Evolutionary conservation across 2,888 invertebrate species (phyloP), one percentile per base, ranked within the genome.

Genomic region (Hymenopus coronatus): DNA sequence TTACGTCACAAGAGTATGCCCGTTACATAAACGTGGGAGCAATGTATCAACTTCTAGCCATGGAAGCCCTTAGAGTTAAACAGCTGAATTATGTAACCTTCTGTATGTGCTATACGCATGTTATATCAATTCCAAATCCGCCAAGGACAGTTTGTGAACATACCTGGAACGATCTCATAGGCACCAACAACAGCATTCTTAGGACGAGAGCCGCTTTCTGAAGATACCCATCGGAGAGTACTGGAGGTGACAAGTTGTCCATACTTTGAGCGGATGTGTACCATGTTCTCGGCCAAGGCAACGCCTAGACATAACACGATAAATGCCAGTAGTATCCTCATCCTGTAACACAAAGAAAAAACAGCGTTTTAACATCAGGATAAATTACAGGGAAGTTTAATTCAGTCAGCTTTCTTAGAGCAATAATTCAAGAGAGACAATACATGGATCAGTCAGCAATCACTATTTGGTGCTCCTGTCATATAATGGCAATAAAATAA

Each of bases 221-320:
- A 91, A 1, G 95, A 94, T 88, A 96, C 94, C 97, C 97, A 98
- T 92, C 95, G 95, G 88, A 97, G 94, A 0, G 97, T 97, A 92
- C 96, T 97, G 12, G 97, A 98, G 7, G 97, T 97, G 88, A 97
- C 94, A 89, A 96, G 94, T 93, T 97, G 97, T 90, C 95, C 95
- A 90, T 95, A 91, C 84, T 91, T 90, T 14, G 93, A 93, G 30
- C 92, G 91, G 90, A 94, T 93, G 91, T 93, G 92, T 33, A 94
- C 94, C 86, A 93, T 92, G 91, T 92, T 92, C 91, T 94, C 93
- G 25, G 92, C 92, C 70, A 28, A 86, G 20, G 90, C 90, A 28
- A 90, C 25, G 15, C 83, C 81, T 25, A 85, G 81, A 81, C 91
- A 87, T 82, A 90, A 28, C 20, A 89, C 82, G 3, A 86, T 84